Evolutionary conservation across 1,140 invertebrate genomes (phyloP).

Genomic region (Nasonia longicornis): DNA sequence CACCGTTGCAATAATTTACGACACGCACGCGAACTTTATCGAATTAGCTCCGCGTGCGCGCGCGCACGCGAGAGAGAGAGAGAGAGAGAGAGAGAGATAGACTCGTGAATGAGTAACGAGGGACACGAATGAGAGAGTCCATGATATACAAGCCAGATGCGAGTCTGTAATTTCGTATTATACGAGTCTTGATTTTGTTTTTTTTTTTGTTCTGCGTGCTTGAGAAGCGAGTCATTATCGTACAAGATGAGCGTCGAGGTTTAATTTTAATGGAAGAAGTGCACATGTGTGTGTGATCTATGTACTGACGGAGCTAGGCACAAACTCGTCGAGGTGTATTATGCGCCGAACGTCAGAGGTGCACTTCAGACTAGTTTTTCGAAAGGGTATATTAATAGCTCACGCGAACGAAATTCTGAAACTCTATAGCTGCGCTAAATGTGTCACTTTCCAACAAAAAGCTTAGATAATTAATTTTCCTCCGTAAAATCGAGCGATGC

Average conservation of each 20-base stretch:
- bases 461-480: too few relatives aligned
- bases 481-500: too few relatives aligned
- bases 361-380: neutral
- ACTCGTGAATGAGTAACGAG: constrained; percentile 22
- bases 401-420: too few relatives aligned
- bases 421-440: too few relatives aligned
- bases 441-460: too few relatives aligned
- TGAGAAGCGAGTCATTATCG: neutral
- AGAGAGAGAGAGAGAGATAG: neutral
- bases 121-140: neutral
- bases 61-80: neutral
- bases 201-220: neutral
- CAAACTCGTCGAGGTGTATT: neutral
- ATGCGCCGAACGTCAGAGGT: neutral
- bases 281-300: neutral
- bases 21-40: neutral
- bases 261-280: too few relatives aligned
- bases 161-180: neutral
- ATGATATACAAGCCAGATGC: neutral
- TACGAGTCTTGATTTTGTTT: neutral
- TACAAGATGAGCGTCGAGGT: too few relatives aligned
- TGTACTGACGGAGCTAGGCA: neutral
- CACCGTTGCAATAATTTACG: neutral
- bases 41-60: neutral
- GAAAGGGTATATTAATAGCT: neutral